Percentiles rank a stretch among this genome's conserved stretches.
Evolutionary conservation across 2,888 invertebrate species (phyloP).

Genomic region (Ariolimax columbianus): DNA sequence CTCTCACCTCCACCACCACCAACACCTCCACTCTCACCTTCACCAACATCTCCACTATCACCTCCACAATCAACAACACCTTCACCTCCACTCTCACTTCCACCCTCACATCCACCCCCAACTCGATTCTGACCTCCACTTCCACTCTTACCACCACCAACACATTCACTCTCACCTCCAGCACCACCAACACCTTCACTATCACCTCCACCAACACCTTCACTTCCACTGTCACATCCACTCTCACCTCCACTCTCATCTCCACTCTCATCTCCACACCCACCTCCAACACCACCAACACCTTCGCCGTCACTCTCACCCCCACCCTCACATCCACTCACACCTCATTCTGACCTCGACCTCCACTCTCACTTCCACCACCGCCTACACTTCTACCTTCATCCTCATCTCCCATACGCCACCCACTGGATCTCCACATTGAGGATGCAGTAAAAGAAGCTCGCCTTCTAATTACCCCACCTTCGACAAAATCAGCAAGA

Average conservation of each 20-base stretch:
- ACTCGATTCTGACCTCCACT: background rate
- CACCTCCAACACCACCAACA: background rate
- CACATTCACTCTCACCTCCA: too few relatives aligned
- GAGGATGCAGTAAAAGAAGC: too few relatives aligned
- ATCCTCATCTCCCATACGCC: background rate
- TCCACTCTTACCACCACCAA: constrained; percentile 17
- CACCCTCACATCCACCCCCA: background rate
- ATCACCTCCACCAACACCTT: too few relatives aligned
- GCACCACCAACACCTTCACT: too few relatives aligned
- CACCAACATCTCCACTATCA: too few relatives aligned
- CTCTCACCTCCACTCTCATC: too few relatives aligned
- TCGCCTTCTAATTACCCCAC: too few relatives aligned
- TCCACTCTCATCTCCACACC: constrained; percentile 40
- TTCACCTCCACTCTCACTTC: constrained; percentile 42
- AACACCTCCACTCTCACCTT: background rate
- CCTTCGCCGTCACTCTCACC: background rate
- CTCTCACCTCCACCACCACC: background rate
- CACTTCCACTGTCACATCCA: too few relatives aligned
- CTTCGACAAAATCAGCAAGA: too few relatives aligned
- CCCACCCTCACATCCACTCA: too few relatives aligned
- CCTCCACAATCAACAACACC: constrained; percentile 10
- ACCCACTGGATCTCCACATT: too few relatives aligned
- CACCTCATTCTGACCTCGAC: constrained; percentile 22
- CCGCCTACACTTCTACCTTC: background rate
- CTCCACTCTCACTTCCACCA: background rate